Percentiles rank a stretch among this genome's conserved stretches.
phyloP scores from a whole-genome alignment of 2,113 vertebrate genomes.

The Probosciger aterrimus region DNA sequence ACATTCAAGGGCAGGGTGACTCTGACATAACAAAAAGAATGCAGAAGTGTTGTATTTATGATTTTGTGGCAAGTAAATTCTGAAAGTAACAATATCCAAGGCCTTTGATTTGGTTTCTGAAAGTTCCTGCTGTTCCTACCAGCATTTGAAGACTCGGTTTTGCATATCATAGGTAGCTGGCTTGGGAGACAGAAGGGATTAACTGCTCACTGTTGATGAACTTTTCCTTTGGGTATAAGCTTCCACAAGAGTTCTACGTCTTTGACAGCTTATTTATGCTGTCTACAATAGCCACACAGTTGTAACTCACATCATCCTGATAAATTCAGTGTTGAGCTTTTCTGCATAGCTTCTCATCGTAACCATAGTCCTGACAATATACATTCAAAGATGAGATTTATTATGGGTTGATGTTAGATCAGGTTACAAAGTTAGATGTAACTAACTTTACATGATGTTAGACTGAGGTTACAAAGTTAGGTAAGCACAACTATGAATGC shows the following conservation, averaged over 20 bases:
- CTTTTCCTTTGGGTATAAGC: background rate
- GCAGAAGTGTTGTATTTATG: conserved; percentile 5
- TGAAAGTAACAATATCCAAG: background rate
- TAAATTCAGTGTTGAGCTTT: background rate
- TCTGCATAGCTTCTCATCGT: background rate
- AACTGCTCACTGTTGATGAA: background rate
- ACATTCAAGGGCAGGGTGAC: conserved; percentile 19
- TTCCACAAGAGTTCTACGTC: background rate
- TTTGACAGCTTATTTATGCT: background rate
- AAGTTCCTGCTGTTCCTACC: background rate
- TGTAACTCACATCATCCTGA: background rate
- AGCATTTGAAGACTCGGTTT: conserved; percentile 38
- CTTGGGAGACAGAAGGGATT: background rate
- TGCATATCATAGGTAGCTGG: conserved; percentile 33
- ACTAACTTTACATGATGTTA: background rate
- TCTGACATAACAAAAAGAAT: background rate
- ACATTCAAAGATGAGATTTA: background rate
- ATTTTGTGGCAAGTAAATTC: conserved; percentile 25
- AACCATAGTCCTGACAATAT: background rate
- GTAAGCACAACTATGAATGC: background rate
- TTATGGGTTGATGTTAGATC: background rate
- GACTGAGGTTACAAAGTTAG: background rate
- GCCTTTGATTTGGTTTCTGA: conserved; percentile 45
- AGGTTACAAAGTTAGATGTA: background rate
- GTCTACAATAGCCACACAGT: background rate